A percentile compares a stretch with the other conserved stretches of the same genome.
These are phyloP conservation scores for Helobdella robusta DNA, from an alignment of 2,888 invertebrate genomes.

Conservation along the genomic window DNA sequence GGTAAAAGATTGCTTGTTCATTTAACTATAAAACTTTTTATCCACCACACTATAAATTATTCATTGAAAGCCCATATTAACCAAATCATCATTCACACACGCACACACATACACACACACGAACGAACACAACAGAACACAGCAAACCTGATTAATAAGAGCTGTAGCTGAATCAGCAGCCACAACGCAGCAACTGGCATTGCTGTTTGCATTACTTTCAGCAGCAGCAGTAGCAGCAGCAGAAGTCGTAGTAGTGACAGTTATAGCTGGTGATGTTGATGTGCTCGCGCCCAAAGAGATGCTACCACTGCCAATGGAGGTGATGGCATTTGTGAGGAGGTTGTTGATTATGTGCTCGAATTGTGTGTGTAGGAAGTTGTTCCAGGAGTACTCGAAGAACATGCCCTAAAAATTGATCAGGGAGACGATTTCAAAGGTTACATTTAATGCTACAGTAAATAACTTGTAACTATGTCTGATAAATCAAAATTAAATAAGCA, in stretches of 20 bases:
- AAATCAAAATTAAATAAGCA: no score
- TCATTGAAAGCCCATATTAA: no score
- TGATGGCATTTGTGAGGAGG: conserved; percentile 55
- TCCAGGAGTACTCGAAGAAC: conserved; percentile 80
- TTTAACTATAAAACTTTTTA: no score
- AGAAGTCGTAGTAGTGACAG: not conserved
- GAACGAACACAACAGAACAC: not conserved
- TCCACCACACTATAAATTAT: no score
- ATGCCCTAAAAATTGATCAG: conserved; percentile 61
- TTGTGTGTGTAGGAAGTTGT: conserved; percentile 88
- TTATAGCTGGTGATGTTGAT: not conserved
- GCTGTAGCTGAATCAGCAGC: not conserved
- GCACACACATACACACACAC: no score
- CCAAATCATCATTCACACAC: not conserved
- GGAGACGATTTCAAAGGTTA: not conserved
- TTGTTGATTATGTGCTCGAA: conserved; percentile 66
- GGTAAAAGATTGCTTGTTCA: no score
- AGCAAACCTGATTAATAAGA: not conserved
- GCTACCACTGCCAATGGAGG: conserved; percentile 39
- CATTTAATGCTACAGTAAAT: not conserved
- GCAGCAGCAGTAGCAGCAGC: not conserved
- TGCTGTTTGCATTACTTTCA: not conserved
- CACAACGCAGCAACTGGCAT: not conserved
- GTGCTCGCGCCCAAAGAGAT: no score
- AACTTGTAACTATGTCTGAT: no score